Evolutionary conservation across 2,797 vertebrate species (phyloP), one percentile per base, ranked within the genome.

Genomic region (Perodicticus potto): DNA sequence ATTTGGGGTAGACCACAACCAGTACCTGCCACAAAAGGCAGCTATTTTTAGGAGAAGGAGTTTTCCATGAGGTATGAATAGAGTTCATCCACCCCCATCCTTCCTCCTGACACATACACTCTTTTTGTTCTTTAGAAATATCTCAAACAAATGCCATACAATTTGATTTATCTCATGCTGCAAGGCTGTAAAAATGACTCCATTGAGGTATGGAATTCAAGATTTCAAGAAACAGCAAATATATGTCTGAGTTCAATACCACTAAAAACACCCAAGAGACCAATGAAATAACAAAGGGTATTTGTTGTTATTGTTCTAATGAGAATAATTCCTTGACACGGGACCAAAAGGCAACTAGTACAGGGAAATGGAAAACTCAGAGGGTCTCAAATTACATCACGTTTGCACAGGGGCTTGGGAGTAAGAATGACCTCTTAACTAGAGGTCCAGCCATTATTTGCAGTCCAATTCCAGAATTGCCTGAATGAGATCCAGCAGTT

Each of bases 121-220:
- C 83, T 72, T 95, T 96, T 95, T 91, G 78, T 94, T 97, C 97
- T 96, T 96, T 96, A 93, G 95, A 97, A 97, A 87, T 91, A 45
- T 63, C 91, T 96, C 90, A 91, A 84, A 96, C 83, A 95, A 96
- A 96, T 89, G 92, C 83, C 89, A 92, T 65, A 91, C 65, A 45
- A 93, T 91, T 74, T 93, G 82, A 95, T 95, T 94, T 97, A 97
- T 97, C 95, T 96, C 88, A 65, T 72, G 83, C 70, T 55, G 20
- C n/a, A 94, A 73, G 70, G 12, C n/a, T 86, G 32, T 82, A n/a
- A n/a, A n/a, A 94, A 97, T 76, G 91, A 80, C 43, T 74, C 97
- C 90, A 87, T 1, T 93, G 95, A 95, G 92, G 93, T 69, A 8
- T 81, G 65, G 82, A 95, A 94, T 96, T 96, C 77, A 81, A 77